Conservation (phyloP, 2,797 vertebrate genomes). For the Gobio occitaniae region DNA sequence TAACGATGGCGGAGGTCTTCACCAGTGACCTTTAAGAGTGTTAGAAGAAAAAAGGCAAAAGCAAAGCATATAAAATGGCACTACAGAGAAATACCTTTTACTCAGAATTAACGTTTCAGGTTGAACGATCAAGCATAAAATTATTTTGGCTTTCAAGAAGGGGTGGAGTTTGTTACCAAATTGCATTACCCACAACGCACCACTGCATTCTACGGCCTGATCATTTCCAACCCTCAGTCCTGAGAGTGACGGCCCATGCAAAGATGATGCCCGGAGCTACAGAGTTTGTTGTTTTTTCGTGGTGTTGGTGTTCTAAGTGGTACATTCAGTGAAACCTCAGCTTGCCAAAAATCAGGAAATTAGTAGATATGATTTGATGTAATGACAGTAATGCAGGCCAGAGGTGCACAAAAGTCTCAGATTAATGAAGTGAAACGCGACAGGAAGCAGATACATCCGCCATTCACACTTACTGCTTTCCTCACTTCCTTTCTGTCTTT, state of each 20-base stretch:
- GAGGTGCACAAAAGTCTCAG: conserved; percentile 38
- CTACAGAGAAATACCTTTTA: conserved; percentile 2
- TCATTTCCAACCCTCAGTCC: not conserved
- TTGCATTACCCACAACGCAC: conserved; percentile 29
- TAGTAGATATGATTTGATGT: conserved; percentile 53
- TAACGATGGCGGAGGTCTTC: not conserved
- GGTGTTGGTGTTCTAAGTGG: conserved; percentile 14
- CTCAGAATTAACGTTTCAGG: conserved; percentile 1
- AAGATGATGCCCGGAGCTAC: conserved; percentile 8
- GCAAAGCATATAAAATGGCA: conserved; percentile 19
- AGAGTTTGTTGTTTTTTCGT: not conserved
- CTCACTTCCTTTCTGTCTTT: conserved; percentile 99
- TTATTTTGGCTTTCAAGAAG: conserved; percentile 21
- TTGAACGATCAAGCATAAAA: conserved; percentile 21
- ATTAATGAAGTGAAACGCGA: conserved; percentile 45
- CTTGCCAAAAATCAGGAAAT: conserved; percentile 38
- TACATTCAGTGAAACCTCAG: conserved; percentile 9
- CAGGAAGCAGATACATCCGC: conserved; percentile 27
- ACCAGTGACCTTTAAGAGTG: conserved; percentile 22
- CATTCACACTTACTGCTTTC: conserved; percentile 97
- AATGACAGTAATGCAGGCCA: conserved; percentile 42
- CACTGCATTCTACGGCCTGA: conserved; percentile 1
- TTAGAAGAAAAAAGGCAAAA: conserved; percentile 49
- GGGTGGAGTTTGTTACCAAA: not conserved
- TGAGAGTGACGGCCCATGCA: conserved; percentile 12